Conservation (phyloP, 2,113 vertebrate species). For the Chaenogobius annularis region DNA sequence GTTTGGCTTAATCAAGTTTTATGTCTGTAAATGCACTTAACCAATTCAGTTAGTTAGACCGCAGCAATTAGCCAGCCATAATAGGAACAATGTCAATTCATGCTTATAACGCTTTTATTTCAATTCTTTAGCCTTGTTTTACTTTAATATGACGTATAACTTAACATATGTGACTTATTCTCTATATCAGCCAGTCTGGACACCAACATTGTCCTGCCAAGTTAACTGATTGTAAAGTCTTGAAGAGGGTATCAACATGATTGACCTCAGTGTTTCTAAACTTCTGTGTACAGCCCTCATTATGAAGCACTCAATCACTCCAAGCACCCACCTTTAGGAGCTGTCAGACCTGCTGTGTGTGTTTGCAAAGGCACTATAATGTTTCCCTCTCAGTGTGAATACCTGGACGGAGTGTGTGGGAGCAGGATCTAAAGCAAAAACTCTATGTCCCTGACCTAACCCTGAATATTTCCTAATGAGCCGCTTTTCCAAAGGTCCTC, state of each 20-base stretch:
- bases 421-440: slow-evolving; percentile 69
- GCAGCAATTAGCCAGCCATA: not conserved
- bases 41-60: slow-evolving; percentile 18
- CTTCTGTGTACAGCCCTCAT: not conserved
- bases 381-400: slow-evolving; percentile 65
- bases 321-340: slow-evolving; percentile 54
- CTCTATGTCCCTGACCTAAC: slow-evolving; percentile 74
- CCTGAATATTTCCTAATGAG: slow-evolving; percentile 74
- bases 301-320: slow-evolving; percentile 55
- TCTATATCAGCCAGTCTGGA: too few species aligned
- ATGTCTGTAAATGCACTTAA: slow-evolving; percentile 60
- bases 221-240: not conserved
- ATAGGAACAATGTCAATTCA: not conserved
- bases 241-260: not conserved
- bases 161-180: not conserved
- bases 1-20: slow-evolving; percentile 38
- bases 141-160: not conserved
- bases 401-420: slow-evolving; percentile 66
- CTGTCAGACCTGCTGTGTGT: slow-evolving; percentile 69
- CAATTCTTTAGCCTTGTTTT: not conserved
- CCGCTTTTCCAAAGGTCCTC: slow-evolving; percentile 65
- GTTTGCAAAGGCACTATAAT: slow-evolving; percentile 63
- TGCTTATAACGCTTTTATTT: not conserved
- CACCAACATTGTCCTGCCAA: not conserved
- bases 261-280: not conserved